Conservation (phyloP, 2,888 invertebrate genomes). For the Harpagoxenus sublaevis region DNA sequence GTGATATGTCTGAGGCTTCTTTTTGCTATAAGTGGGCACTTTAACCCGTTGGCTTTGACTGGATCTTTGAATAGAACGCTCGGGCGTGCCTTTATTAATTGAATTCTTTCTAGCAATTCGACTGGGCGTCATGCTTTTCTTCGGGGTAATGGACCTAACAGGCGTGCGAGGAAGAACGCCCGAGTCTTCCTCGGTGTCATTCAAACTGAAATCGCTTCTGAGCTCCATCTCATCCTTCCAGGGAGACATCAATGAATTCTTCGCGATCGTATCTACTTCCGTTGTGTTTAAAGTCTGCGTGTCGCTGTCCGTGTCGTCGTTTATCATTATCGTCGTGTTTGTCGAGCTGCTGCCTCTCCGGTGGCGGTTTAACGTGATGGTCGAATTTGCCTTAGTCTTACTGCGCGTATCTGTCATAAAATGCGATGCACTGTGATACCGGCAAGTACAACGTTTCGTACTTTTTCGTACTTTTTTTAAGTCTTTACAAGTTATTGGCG, state of each 20-base stretch:
- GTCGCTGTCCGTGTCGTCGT: conserved; percentile 64
- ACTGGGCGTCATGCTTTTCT: conserved; percentile 48
- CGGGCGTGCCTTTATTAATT: conserved; percentile 18
- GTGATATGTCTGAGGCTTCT: conserved; percentile 74
- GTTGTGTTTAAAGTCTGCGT: conserved; percentile 48
- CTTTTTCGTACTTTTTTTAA: conserved; percentile 43
- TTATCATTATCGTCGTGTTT: conserved; percentile 63
- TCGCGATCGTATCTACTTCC: conserved; percentile 43
- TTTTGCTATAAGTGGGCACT: conserved; percentile 64
- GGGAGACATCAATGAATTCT: conserved; percentile 65
- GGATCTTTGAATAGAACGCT: conserved; percentile 41
- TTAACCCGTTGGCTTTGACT: conserved; percentile 41
- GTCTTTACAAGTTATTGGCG: conserved; percentile 15
- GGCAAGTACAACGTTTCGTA: conserved; percentile 58
- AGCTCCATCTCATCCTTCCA: conserved; percentile 69
- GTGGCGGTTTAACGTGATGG: conserved; percentile 78
- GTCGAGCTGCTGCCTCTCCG: conserved; percentile 69
- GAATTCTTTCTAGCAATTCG: conserved; percentile 52
- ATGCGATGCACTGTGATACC: conserved; percentile 80
- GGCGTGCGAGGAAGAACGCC: conserved; percentile 11
- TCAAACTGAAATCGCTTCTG: conserved; percentile 29
- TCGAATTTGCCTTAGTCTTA: conserved; percentile 80
- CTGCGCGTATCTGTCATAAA: conserved; percentile 82
- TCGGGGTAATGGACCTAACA: conserved; percentile 51
- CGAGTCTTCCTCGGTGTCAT: conserved; percentile 53